phyloP scores from a whole-genome alignment of 1,140 invertebrate genomes.

The Phymorhynchus buccinoides region DNA sequence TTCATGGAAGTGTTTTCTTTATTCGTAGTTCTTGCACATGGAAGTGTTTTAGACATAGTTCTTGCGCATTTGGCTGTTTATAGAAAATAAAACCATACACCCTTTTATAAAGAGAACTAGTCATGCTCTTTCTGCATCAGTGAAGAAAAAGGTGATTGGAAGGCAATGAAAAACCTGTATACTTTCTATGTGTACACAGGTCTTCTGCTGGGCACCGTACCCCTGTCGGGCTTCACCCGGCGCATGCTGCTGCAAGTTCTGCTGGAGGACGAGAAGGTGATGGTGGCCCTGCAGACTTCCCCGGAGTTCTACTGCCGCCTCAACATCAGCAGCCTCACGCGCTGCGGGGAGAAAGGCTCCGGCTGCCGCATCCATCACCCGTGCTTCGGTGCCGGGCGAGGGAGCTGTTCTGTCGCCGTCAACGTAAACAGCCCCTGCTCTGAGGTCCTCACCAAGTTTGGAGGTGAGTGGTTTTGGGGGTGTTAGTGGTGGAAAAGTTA shows the following conservation, averaged over 20 bases:
- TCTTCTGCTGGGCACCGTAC: slow-evolving; percentile 60
- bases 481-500: not conserved
- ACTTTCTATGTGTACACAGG: not conserved
- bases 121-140: too few relatives aligned
- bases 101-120: too few relatives aligned
- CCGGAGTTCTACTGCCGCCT: slow-evolving; percentile 45
- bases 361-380: slow-evolving; percentile 65
- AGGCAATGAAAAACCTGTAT: too few relatives aligned
- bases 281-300: slow-evolving; percentile 74
- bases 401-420: slow-evolving; percentile 81
- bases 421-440: slow-evolving; percentile 82
- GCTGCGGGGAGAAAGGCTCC: slow-evolving; percentile 31
- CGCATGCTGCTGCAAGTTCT: slow-evolving; percentile 88
- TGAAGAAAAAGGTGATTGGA: too few relatives aligned
- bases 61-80: too few relatives aligned
- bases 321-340: slow-evolving; percentile 17
- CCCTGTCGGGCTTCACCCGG: slow-evolving; percentile 89
- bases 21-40: too few relatives aligned
- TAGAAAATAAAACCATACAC: too few relatives aligned
- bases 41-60: too few relatives aligned
- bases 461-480: slow-evolving; percentile 71
- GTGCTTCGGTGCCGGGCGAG: slow-evolving; percentile 75
- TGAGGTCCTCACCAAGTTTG: slow-evolving; percentile 77
- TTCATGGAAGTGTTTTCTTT: too few relatives aligned
- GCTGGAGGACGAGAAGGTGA: slow-evolving; percentile 87